Conservation (phyloP, 1,140 invertebrate genomes). For the Drosophila burlai region DNA sequence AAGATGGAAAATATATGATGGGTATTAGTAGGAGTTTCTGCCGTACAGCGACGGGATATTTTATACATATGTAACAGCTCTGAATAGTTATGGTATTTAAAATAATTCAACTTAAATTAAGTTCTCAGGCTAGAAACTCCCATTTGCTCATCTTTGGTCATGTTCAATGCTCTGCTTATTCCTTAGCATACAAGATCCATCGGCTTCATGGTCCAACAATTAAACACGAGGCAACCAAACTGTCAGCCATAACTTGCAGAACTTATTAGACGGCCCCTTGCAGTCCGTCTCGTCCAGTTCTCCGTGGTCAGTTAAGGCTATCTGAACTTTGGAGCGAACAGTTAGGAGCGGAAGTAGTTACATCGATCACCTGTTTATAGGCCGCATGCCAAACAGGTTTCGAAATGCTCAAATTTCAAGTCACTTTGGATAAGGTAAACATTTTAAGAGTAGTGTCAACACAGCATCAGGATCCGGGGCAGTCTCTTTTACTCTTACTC, state of each 20-base stretch:
- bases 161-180: constrained; percentile 8
- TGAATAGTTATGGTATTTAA: not conserved
- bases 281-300: not conserved
- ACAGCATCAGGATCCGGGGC: not conserved
- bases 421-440: not conserved
- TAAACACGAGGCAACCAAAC: constrained; percentile 26
- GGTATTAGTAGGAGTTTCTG: no score
- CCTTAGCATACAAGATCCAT: not conserved
- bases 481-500: not conserved
- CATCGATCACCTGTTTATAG: constrained; percentile 49
- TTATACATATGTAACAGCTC: not conserved
- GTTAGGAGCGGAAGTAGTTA: constrained; percentile 36
- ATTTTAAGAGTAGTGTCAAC: constrained; percentile 29
- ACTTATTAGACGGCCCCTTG: constrained; percentile 19
- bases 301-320: not conserved
- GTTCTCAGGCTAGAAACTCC: no score
- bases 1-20: no score
- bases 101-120: not conserved
- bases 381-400: constrained; percentile 34
- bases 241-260: constrained; percentile 25
- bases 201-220: constrained; percentile 24
- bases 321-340: not conserved
- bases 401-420: constrained; percentile 10
- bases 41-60: no score
- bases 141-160: not conserved